Evolutionary conservation across 2,113 vertebrate genomes (phyloP).

Genomic region (Passer montanus): DNA sequence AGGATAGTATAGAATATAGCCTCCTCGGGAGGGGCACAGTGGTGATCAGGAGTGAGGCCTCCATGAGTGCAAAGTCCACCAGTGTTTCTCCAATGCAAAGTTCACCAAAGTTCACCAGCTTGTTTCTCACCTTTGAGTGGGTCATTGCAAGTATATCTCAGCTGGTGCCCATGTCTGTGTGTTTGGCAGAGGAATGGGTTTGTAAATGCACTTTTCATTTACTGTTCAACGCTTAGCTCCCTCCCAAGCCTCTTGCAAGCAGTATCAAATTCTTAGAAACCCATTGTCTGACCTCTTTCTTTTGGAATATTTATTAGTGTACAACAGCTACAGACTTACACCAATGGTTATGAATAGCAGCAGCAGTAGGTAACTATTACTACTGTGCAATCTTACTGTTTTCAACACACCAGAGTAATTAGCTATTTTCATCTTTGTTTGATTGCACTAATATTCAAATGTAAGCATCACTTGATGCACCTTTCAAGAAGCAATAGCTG

Average conservation of each 20-base stretch:
- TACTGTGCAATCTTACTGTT: neutral
- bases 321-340: neutral
- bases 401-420: neutral
- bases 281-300: neutral
- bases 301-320: conserved; percentile 31
- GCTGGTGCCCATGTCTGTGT: neutral
- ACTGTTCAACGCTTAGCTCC: neutral
- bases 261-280: neutral
- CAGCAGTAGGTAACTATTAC: neutral
- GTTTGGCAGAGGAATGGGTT: neutral
- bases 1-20: neutral
- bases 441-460: neutral
- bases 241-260: neutral
- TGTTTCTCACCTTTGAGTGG: neutral
- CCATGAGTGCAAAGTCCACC: neutral
- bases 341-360: neutral
- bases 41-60: neutral
- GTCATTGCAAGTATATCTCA: neutral
- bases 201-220: neutral
- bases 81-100: neutral
- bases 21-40: neutral
- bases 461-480: neutral
- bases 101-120: neutral
- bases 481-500: neutral
- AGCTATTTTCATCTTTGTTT: neutral